Percentiles rank a stretch among this genome's conserved stretches.
These are phyloP conservation scores for Raja brachyura DNA, from an alignment of 2,113 vertebrate species.

Conservation along the genomic window DNA sequence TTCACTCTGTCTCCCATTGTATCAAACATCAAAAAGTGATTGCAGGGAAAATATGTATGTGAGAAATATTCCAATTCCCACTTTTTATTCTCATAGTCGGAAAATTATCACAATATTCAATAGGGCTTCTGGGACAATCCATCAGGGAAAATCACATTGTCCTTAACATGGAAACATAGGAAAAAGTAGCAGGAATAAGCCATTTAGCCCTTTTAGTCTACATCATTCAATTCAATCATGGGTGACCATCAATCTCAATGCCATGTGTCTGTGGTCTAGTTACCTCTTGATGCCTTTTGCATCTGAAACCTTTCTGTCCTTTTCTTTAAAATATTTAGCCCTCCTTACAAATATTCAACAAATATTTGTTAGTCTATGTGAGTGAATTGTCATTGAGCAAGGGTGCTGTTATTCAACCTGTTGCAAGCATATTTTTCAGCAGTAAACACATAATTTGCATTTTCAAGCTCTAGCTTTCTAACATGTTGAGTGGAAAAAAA, in stretches of 20 bases:
- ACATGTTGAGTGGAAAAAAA: not conserved
- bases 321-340: too few species aligned
- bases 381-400: not conserved
- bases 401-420: not conserved
- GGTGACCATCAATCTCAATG: too few species aligned
- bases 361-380: not conserved
- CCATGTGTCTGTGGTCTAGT: too few species aligned
- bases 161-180: too few species aligned
- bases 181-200: too few species aligned
- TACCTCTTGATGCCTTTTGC: too few species aligned
- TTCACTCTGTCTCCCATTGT: constrained; percentile 5
- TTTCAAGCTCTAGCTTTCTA: not conserved
- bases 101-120: too few species aligned
- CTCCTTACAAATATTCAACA: not conserved
- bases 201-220: too few species aligned
- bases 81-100: not conserved
- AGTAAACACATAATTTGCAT: not conserved
- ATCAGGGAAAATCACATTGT: not conserved
- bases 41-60: not conserved
- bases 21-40: not conserved
- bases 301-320: too few species aligned
- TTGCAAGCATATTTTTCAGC: not conserved
- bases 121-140: not conserved
- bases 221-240: too few species aligned
- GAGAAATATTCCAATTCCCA: not conserved